phyloP scores from a whole-genome alignment of 2,888 invertebrate species.

The Platycheirus rosarum region DNA sequence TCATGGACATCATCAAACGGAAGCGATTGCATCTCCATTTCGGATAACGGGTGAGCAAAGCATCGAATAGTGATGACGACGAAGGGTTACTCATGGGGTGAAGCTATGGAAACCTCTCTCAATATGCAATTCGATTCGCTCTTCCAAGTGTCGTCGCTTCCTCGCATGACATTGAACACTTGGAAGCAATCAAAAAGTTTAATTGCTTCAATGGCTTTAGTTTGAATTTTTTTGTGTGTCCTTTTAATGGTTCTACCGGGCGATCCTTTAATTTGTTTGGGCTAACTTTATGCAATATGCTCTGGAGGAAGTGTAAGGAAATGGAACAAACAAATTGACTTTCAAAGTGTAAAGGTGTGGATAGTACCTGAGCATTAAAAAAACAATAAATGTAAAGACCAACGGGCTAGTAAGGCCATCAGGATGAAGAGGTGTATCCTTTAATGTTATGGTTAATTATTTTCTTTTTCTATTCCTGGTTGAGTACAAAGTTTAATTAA shows the following conservation, averaged over 20 bases:
- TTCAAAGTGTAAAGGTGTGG: constrained; percentile 1
- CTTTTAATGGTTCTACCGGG: background rate
- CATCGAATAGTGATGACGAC: background rate
- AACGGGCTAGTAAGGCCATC: background rate
- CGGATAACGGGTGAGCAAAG: background rate
- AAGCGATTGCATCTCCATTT: constrained; percentile 62
- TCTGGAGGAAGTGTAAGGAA: background rate
- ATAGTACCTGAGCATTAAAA: constrained; percentile 32
- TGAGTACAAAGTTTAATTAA: constrained; percentile 64
- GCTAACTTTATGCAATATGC: constrained; percentile 18
- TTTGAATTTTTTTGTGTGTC: no score
- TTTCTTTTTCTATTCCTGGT: background rate
- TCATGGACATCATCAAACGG: constrained; percentile 50
- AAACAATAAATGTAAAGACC: constrained; percentile 15
- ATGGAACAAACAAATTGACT: constrained; percentile 21
- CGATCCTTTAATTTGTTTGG: constrained; percentile 57
- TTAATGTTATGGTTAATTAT: background rate
- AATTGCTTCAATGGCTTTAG: constrained; percentile 65
- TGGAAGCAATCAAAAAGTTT: constrained; percentile 69
- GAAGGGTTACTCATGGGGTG: constrained; percentile 52
- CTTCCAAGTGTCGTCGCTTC: constrained; percentile 60
- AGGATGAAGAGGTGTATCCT: background rate
- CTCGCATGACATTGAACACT: constrained; percentile 69
- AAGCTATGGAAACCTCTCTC: constrained; percentile 57
- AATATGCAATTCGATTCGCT: constrained; percentile 71